Percentiles rank a stretch among this genome's conserved stretches.
Evolutionary conservation across 2,888 invertebrate species (phyloP).

Genomic region (Resseliella maxima): DNA sequence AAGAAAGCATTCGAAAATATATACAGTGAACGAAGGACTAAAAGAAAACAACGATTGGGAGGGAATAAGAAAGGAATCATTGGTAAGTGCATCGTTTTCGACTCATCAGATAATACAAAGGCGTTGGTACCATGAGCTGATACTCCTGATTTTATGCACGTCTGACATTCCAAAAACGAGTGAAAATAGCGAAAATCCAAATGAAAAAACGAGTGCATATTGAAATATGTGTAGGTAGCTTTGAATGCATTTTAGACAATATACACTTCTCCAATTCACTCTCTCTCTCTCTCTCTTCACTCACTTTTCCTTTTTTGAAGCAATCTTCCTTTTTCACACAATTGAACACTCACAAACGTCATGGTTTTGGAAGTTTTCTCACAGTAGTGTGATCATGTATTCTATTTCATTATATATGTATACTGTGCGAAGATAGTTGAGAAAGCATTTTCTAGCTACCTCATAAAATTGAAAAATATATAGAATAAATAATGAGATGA

Average conservation of each 20-base stretch:
- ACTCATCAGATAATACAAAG: neutral
- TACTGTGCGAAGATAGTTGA: neutral
- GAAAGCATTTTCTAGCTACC: neutral
- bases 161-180: neutral
- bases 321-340: neutral
- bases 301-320: neutral
- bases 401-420: neutral
- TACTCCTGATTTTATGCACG: conserved; percentile 14
- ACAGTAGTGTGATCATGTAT: neutral
- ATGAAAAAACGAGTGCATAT: neutral
- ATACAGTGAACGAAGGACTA: neutral
- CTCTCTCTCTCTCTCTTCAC: too few species aligned
- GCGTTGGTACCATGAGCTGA: neutral
- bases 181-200: neutral
- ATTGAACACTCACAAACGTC: too few species aligned
- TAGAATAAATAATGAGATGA: conserved; percentile 44
- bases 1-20: neutral
- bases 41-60: neutral
- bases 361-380: neutral
- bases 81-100: neutral
- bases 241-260: neutral
- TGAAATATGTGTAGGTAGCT: conserved; percentile 31
- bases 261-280: too few species aligned
- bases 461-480: conserved; percentile 38
- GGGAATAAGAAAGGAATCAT: neutral